Evolutionary conservation across 2,797 vertebrate genomes (phyloP).

Genomic region (Chromis chromis): DNA sequence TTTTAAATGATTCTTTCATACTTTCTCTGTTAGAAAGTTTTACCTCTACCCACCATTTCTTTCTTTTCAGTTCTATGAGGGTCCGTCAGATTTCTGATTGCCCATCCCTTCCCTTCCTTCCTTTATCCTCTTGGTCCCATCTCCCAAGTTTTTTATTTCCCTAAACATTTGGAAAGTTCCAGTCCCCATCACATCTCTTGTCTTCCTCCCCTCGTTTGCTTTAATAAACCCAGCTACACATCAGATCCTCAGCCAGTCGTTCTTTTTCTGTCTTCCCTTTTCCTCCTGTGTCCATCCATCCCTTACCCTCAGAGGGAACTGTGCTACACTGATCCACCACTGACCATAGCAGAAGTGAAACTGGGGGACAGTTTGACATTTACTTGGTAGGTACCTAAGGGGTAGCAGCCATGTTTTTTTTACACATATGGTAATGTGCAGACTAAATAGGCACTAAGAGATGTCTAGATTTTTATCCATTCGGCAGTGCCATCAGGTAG

Average conservation of each 20-base stretch:
- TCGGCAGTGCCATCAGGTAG: background rate
- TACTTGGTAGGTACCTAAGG: background rate
- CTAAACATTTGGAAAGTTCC: conserved; percentile 1
- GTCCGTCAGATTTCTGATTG: conserved; percentile 21
- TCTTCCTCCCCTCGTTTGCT: conserved; percentile 10
- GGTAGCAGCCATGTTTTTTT: background rate
- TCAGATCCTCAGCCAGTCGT: conserved; percentile 8
- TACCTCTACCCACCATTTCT: background rate
- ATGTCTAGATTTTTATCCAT: background rate
- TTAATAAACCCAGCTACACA: conserved; percentile 18
- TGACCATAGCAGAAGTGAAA: conserved; percentile 10
- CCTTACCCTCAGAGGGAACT: background rate
- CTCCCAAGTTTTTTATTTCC: conserved; percentile 25
- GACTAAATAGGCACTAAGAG: background rate
- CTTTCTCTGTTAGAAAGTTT: background rate
- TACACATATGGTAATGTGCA: background rate
- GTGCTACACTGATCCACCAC: background rate
- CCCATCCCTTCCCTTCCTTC: background rate
- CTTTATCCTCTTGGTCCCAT: background rate
- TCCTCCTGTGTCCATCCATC: conserved; percentile 5
- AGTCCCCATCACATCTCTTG: conserved; percentile 10
- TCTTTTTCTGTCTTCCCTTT: background rate
- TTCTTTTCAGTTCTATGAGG: background rate
- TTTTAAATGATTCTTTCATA: background rate
- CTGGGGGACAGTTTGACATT: background rate